A percentile compares a stretch with the other conserved stretches of the same genome.
Evolutionary conservation across 2,113 vertebrate genomes (phyloP).

Genomic region (Bubo bubo): DNA sequence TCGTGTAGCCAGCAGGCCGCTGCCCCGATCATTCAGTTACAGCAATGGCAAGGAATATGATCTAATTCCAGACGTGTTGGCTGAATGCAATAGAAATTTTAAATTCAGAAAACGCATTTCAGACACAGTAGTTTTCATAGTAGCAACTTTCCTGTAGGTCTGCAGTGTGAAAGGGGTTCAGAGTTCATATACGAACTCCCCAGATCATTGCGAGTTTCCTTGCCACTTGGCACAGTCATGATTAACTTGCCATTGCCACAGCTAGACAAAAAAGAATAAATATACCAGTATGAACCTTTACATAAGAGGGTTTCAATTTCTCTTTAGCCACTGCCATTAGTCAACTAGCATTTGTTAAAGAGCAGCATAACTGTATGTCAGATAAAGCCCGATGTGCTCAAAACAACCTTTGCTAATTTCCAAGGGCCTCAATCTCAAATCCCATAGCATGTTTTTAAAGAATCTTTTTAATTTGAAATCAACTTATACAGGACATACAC

Average conservation of each 20-base stretch:
- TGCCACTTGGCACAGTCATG: neutral
- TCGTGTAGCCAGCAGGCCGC: neutral
- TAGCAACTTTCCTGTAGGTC: neutral
- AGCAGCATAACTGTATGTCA: neutral
- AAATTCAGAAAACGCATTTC: neutral
- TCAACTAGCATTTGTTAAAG: neutral
- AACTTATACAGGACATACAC: neutral
- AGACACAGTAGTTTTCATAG: neutral
- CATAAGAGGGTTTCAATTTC: neutral
- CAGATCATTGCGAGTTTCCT: neutral
- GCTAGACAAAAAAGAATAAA: neutral
- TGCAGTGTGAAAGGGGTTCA: neutral
- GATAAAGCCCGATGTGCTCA: neutral
- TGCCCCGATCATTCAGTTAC: neutral
- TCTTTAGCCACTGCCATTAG: neutral
- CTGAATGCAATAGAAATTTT: neutral
- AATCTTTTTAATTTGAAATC: neutral
- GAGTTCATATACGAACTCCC: neutral
- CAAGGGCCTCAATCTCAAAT: neutral
- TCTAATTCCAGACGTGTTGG: neutral
- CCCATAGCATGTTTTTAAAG: neutral
- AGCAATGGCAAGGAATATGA: neutral
- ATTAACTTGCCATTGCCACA: neutral
- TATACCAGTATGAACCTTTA: neutral
- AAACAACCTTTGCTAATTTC: neutral